These are phyloP conservation scores for Crocodylus rhombifer DNA, from an alignment of 2,797 vertebrate species.

Conservation along the genomic window DNA sequence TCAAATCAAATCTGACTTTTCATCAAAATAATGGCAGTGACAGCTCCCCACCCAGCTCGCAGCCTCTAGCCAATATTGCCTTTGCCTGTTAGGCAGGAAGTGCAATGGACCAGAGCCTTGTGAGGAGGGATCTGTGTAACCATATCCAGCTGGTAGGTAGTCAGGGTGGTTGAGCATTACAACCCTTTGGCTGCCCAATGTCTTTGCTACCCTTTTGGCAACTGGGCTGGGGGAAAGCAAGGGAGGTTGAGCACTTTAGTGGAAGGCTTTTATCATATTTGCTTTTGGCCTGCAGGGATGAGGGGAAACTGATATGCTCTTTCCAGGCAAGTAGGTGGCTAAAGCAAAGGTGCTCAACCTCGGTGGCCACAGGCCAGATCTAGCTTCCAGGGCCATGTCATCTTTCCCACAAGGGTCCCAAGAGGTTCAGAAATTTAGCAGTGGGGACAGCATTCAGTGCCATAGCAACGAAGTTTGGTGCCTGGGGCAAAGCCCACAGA, in stretches of 20 bases:
- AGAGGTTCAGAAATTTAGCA: too few species aligned
- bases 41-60: background rate
- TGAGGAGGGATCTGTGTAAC: background rate
- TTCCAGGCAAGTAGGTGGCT: background rate
- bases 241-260: background rate
- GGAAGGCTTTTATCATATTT: background rate
- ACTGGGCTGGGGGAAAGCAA: background rate
- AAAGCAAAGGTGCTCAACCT: background rate
- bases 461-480: too few species aligned
- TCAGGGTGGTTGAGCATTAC: background rate
- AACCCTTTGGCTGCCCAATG: background rate
- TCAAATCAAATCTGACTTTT: background rate
- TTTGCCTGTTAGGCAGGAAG: background rate
- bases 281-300: background rate
- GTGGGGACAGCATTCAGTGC: too few species aligned
- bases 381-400: too few species aligned
- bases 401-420: too few species aligned
- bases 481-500: too few species aligned
- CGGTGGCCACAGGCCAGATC: too few species aligned
- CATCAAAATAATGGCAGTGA: background rate
- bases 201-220: background rate
- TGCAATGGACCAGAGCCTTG: background rate
- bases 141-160: background rate
- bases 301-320: background rate
- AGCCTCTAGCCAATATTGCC: background rate